Conservation (phyloP, 2,888 invertebrate species). For the Protula sp. region DNA sequence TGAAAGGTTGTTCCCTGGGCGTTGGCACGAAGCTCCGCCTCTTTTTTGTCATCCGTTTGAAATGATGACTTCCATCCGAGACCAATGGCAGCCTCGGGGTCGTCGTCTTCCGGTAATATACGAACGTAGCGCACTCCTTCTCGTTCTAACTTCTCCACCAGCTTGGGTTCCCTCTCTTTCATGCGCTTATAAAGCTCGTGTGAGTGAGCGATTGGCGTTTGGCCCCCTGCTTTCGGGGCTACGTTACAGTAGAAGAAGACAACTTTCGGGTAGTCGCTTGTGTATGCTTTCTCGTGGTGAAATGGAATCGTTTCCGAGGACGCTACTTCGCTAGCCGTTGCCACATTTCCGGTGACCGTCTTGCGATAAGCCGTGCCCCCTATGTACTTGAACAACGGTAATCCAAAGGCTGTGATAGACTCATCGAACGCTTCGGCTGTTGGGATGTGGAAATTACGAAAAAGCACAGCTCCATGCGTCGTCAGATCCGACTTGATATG, state of each 20-base stretch:
- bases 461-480: conserved; percentile 34
- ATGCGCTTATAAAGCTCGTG: conserved; percentile 28
- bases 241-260: conserved; percentile 35
- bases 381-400: conserved; percentile 31
- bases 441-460: conserved; percentile 30
- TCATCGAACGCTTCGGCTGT: conserved; percentile 29
- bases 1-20: conserved; percentile 28
- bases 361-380: conserved; percentile 32
- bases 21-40: conserved; percentile 29
- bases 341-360: conserved; percentile 29
- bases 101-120: conserved; percentile 34
- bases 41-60: conserved; percentile 24
- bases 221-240: conserved; percentile 33
- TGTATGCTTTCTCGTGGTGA: conserved; percentile 42
- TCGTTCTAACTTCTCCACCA: conserved; percentile 26
- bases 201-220: conserved; percentile 33
- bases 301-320: conserved; percentile 35
- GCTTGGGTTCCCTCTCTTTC: conserved; percentile 20
- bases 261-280: conserved; percentile 29
- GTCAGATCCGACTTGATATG: too few species aligned
- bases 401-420: conserved; percentile 28
- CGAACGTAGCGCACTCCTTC: conserved; percentile 30
- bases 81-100: conserved; percentile 32
- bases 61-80: conserved; percentile 38
- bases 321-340: conserved; percentile 37